Evolutionary conservation across 1,140 invertebrate species (phyloP).

Genomic region (Hylaeus anthracinus): DNA sequence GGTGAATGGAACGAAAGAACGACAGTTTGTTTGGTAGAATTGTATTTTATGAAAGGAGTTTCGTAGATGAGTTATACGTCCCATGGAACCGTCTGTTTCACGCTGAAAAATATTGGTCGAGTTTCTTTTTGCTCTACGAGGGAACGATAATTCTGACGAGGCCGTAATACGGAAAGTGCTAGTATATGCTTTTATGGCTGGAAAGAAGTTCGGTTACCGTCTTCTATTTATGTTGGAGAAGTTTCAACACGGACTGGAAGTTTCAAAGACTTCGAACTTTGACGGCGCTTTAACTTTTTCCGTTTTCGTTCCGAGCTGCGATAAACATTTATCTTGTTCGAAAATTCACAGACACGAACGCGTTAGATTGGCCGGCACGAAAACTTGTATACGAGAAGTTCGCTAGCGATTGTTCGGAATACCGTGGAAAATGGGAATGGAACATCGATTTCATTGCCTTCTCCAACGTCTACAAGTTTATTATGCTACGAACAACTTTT

Average conservation of each 20-base stretch:
- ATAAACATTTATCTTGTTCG: constrained; percentile 50
- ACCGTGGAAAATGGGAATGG: neutral
- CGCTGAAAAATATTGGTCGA: constrained; percentile 9
- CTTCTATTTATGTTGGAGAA: constrained; percentile 32
- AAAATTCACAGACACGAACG: constrained; percentile 15
- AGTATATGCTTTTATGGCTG: constrained; percentile 12
- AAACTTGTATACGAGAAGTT: neutral
- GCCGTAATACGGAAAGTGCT: constrained; percentile 10
- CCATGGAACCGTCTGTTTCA: neutral
- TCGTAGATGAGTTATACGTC: neutral
- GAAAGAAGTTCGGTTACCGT: constrained; percentile 8
- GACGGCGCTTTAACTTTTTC: constrained; percentile 34
- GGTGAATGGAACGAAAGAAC: neutral
- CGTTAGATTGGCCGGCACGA: neutral
- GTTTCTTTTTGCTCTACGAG: neutral
- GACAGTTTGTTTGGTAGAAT: neutral
- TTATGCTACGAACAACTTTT: neutral
- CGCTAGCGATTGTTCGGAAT: neutral
- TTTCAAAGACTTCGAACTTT: constrained; percentile 2
- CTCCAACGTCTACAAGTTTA: neutral
- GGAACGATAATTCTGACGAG: constrained; percentile 22
- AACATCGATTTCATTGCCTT: neutral
- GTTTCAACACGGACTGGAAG: constrained; percentile 11
- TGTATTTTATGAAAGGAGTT: constrained; percentile 2
- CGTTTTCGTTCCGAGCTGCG: constrained; percentile 13